These are phyloP conservation scores for Diadumene lineata DNA, from an alignment of 92 coral and sea anemone species.

Conservation along the genomic window DNA sequence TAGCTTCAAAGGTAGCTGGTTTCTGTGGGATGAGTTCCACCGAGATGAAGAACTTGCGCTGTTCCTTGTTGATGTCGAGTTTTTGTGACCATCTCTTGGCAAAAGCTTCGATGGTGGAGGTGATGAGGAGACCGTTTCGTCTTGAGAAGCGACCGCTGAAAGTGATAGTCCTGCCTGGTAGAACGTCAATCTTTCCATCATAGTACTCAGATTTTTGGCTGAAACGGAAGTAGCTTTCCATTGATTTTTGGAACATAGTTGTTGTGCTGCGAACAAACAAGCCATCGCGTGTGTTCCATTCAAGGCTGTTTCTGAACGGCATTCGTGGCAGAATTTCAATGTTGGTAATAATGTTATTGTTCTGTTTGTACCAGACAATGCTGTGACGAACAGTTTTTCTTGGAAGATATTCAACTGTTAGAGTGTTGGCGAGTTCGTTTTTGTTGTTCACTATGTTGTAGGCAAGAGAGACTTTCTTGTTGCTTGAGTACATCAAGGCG, in stretches of 20 bases:
- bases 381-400: conserved; percentile 70
- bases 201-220: conserved; percentile 46
- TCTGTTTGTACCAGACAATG: conserved; percentile 66
- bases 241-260: conserved; percentile 51
- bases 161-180: conserved; percentile 56
- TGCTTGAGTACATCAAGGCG: conserved; percentile 69
- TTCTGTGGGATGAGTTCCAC: conserved; percentile 74
- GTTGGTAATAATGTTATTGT: conserved; percentile 39
- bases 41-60: conserved; percentile 59
- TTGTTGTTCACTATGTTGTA: conserved; percentile 53
- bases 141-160: conserved; percentile 63
- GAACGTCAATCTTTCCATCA: conserved; percentile 61
- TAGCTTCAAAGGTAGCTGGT: conserved; percentile 66
- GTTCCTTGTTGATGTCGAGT: conserved; percentile 48
- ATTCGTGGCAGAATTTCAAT: conserved; percentile 58
- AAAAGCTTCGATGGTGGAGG: conserved; percentile 63
- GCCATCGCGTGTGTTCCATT: conserved; percentile 65
- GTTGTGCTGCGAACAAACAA: conserved; percentile 48
- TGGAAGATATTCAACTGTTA: conserved; percentile 80
- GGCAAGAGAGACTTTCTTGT: conserved; percentile 69
- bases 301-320: conserved; percentile 48
- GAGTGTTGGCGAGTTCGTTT: conserved; percentile 36
- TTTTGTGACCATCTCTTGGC: conserved; percentile 77
- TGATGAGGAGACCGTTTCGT: conserved; percentile 68
- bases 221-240: conserved; percentile 59